Evolutionary conservation across 2,797 vertebrate species (phyloP), one percentile per base, ranked within the genome.

Genomic region (Hydrophis major): DNA sequence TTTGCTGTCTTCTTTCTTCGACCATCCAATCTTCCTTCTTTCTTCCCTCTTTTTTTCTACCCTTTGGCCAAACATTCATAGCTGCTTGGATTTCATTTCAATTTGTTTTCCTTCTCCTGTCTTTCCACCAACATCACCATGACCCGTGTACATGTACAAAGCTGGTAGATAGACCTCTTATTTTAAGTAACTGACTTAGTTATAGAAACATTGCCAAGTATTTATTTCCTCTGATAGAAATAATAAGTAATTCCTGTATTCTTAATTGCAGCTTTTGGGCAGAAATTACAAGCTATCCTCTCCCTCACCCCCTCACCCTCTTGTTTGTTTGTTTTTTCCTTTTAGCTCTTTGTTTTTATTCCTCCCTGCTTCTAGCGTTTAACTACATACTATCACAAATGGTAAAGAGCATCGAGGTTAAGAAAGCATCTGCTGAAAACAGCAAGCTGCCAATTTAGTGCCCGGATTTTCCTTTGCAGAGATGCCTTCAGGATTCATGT

Each of bases 91-190:
- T n/a, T 59, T 55, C 47, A 14, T 1, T 0, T 12, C 22, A 42
- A 1, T 47, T 25, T 53, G 50, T 61, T 89, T 57, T 27, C 2
- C 88, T 42, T 37, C 32, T 13, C 4, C 4, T 20, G n/a, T 6
- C 55, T 32, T 8, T 25, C 86, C 37, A 25, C 10, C 25, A 18
- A 5, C 28, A 16, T 7, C n/a, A 18, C 56, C 16, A 16, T 1
- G 18, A 18, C 56, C 32, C 1, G 1, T 50, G 37, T 61, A 6
- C 37, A 4, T 18, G 25, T 89, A 27, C 28, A 74, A 83, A 59
- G 55, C 0, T 4, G 69, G 53, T 3, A 22, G 32, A 16, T 0
- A 0, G 3, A 4, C 89, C 69, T 18, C 18, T 10, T 22, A 1
- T 22, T 32, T 1, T 63, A 57, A 37, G 2, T 3, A 22, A 5